phyloP scores from a whole-genome alignment of 2,888 invertebrate species.

The Yponomeuta cagnagella region DNA sequence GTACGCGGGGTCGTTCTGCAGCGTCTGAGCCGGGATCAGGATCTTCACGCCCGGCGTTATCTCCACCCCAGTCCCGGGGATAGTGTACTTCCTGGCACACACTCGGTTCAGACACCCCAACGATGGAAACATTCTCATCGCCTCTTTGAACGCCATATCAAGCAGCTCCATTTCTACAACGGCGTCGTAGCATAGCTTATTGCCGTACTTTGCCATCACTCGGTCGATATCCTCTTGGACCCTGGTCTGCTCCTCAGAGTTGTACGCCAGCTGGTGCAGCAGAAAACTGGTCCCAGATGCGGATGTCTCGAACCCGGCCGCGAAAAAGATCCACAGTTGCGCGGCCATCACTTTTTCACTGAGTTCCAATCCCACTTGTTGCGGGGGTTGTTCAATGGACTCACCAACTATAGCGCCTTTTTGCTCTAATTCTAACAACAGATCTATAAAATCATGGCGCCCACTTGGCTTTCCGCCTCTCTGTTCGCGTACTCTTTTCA shows the following conservation, averaged over 20 bases:
- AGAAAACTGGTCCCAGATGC: constrained; percentile 33
- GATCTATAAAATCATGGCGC: constrained; percentile 46
- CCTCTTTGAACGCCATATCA: constrained; percentile 26
- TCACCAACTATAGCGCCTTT: constrained; percentile 26
- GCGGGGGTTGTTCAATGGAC: constrained; percentile 22
- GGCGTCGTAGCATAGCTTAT: constrained; percentile 23
- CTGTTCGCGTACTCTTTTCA: constrained; percentile 21
- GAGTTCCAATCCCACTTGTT: constrained; percentile 23
- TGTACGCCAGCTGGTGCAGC: constrained; percentile 34
- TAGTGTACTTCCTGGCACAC: constrained; percentile 22
- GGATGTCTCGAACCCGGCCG: constrained; percentile 37
- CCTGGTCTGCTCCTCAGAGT: constrained; percentile 32
- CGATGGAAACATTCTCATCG: constrained; percentile 27
- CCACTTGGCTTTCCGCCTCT: constrained; percentile 28
- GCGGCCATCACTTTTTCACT: constrained; percentile 20
- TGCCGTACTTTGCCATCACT: constrained; percentile 22
- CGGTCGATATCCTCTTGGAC: constrained; percentile 32
- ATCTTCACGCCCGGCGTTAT: constrained; percentile 22
- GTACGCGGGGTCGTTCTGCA: constrained; percentile 23
- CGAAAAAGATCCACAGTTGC: constrained; percentile 30
- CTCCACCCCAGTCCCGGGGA: constrained; percentile 19
- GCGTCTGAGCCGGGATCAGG: constrained; percentile 20
- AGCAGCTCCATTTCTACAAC: constrained; percentile 22
- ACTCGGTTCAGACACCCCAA: constrained; percentile 21
- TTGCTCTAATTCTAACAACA: constrained; percentile 35